Percentiles rank a stretch among this genome's conserved stretches.
Conservation (phyloP, 1,140 invertebrate species). For the Lordiphosa clarofinis region DNA sequence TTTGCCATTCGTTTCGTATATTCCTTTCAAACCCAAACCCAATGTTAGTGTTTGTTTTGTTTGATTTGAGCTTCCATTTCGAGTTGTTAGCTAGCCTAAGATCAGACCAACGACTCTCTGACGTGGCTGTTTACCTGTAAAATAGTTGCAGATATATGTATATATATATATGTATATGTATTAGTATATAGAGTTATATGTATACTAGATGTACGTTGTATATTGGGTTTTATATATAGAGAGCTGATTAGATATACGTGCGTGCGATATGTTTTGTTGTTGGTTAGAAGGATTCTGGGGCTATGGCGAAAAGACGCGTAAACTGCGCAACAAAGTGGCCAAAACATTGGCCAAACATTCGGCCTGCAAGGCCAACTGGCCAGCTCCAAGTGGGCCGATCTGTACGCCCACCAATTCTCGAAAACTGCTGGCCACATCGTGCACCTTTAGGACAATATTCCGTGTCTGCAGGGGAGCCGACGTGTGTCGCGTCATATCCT, state of each 20-base stretch:
- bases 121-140: constrained; percentile 67
- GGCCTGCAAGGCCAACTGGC: constrained; percentile 86
- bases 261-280: constrained; percentile 44
- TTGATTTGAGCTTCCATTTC: constrained; percentile 13
- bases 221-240: constrained; percentile 42
- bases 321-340: constrained; percentile 88
- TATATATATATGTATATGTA: constrained; percentile 8
- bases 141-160: constrained; percentile 43
- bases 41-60: neutral
- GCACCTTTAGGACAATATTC: constrained; percentile 88
- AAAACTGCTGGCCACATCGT: constrained; percentile 89
- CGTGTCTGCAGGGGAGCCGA: constrained; percentile 88
- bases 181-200: constrained; percentile 3
- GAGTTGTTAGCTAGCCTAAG: constrained; percentile 22
- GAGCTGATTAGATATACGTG: constrained; percentile 41
- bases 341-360: constrained; percentile 90
- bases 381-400: constrained; percentile 81
- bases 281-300: constrained; percentile 26
- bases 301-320: constrained; percentile 89
- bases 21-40: too few relatives aligned
- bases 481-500: constrained; percentile 86
- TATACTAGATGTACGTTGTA: constrained; percentile 46
- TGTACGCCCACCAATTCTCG: constrained; percentile 84
- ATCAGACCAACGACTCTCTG: constrained; percentile 66
- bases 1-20: too few relatives aligned